Percentiles rank a stretch among this genome's conserved stretches.
Evolutionary conservation across 2,797 vertebrate genomes (phyloP).

Genomic region (Enteromius thamalakanensis): DNA sequence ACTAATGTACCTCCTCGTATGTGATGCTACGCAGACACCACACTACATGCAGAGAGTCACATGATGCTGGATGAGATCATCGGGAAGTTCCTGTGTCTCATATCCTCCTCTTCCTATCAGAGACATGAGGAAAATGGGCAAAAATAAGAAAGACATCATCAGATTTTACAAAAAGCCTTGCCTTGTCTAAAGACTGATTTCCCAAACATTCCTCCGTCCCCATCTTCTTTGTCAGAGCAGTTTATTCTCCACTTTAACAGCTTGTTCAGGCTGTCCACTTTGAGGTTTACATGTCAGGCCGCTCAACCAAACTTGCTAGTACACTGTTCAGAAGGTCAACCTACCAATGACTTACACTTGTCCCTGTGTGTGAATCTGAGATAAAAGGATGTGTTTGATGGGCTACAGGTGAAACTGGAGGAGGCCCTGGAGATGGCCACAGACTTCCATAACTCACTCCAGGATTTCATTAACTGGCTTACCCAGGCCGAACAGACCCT

Average conservation of each 20-base stretch:
- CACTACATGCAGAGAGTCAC: constrained; percentile 11
- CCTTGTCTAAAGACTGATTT: not conserved
- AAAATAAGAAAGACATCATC: not conserved
- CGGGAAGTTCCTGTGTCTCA: constrained; percentile 49
- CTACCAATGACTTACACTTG: too few relatives aligned
- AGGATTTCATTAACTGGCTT: constrained; percentile 99
- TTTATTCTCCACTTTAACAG: not conserved
- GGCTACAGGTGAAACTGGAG: constrained; percentile 89
- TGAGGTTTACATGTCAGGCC: not conserved
- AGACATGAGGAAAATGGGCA: constrained; percentile 49
- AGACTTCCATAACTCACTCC: constrained; percentile 96
- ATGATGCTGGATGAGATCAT: constrained; percentile 64
- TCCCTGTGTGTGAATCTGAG: constrained; percentile 23
- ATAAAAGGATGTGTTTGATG: not conserved
- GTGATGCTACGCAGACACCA: constrained; percentile 55
- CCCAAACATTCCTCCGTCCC: not conserved
- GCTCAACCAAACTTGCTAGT: not conserved
- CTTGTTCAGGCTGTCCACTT: not conserved
- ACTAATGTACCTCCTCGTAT: constrained; percentile 50
- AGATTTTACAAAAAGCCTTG: not conserved
- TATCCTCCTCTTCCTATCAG: constrained; percentile 40
- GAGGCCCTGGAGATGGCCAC: constrained; percentile 91
- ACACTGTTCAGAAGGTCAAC: not conserved
- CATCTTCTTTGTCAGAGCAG: not conserved
- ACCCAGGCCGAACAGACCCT: constrained; percentile 96